A percentile compares a stretch with the other conserved stretches of the same genome.
Evolutionary conservation across 2,888 invertebrate genomes (phyloP).

Genomic region (Rugalucina vietnamica): DNA sequence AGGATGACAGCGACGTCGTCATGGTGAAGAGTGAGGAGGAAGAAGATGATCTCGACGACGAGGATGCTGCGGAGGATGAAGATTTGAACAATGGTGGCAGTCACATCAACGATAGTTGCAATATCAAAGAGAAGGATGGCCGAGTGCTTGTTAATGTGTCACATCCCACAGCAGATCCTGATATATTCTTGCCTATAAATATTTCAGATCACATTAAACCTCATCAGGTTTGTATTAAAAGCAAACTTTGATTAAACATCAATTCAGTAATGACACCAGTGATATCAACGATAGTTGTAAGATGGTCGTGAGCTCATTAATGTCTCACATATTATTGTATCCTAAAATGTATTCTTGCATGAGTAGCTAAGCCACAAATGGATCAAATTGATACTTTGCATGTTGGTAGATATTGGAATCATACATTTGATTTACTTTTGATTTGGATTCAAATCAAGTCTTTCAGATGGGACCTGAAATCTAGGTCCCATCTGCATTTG

Average conservation of each 20-base stretch:
- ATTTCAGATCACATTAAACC: conserved; percentile 96
- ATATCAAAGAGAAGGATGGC: conserved; percentile 95
- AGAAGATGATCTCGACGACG: conserved; percentile 84
- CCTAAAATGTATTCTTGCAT: no score
- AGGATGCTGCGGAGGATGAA: conserved; percentile 90
- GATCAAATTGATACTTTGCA: no score
- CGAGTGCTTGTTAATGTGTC: conserved; percentile 96
- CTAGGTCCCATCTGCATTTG: not conserved
- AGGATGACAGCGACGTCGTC: conserved; percentile 85
- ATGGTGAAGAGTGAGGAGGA: conserved; percentile 85
- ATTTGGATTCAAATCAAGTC: not conserved
- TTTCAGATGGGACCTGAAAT: not conserved
- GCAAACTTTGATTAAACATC: no score
- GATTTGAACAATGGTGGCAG: conserved; percentile 94
- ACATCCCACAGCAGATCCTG: conserved; percentile 94
- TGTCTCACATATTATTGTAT: no score
- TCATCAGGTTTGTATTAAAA: conserved; percentile 91
- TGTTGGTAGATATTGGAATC: no score
- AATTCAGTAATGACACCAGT: no score
- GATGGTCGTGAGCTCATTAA: no score
- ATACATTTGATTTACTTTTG: no score
- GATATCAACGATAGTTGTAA: no score
- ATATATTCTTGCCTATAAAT: conserved; percentile 95
- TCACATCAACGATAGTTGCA: conserved; percentile 96
- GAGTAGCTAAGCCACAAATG: no score